These are phyloP conservation scores for Stratiomys singularior DNA, from an alignment of 2,888 invertebrate species.

Conservation along the genomic window DNA sequence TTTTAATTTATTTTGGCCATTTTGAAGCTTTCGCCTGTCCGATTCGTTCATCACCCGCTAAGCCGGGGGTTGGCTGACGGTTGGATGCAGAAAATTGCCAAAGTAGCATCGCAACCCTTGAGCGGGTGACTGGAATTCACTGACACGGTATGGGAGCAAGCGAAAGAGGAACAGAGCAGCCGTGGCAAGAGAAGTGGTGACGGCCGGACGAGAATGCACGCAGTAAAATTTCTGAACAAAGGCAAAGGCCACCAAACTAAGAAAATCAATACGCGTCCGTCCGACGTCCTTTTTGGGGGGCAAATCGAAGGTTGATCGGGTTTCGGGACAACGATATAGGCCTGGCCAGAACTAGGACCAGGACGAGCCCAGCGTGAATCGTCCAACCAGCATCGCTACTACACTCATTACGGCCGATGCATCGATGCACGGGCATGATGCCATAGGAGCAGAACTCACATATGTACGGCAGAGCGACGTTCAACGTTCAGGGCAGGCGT, in stretches of 20 bases:
- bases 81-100: slow-evolving; percentile 45
- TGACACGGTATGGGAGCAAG: slow-evolving; percentile 3
- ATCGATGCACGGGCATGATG: slow-evolving; percentile 33
- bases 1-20: slow-evolving; percentile 53
- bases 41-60: slow-evolving; percentile 49
- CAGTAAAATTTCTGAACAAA: slow-evolving; percentile 39
- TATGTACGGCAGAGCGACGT: neutral
- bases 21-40: slow-evolving; percentile 51
- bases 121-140: slow-evolving; percentile 13
- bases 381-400: slow-evolving; percentile 38
- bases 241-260: slow-evolving; percentile 41
- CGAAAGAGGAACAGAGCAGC: neutral
- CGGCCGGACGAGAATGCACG: slow-evolving; percentile 33
- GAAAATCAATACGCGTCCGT: slow-evolving; percentile 43
- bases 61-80: slow-evolving; percentile 43
- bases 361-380: slow-evolving; percentile 14
- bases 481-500: slow-evolving; percentile 38
- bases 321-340: slow-evolving; percentile 42
- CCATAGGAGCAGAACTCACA: slow-evolving; percentile 24
- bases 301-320: slow-evolving; percentile 44
- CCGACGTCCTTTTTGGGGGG: slow-evolving; percentile 12
- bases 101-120: slow-evolving; percentile 41
- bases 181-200: slow-evolving; percentile 30
- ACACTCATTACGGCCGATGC: slow-evolving; percentile 33
- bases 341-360: slow-evolving; percentile 32